These are phyloP conservation scores for Lepeophtheirus nordmannii DNA, from an alignment of 2,888 invertebrate genomes.

Conservation along the genomic window DNA sequence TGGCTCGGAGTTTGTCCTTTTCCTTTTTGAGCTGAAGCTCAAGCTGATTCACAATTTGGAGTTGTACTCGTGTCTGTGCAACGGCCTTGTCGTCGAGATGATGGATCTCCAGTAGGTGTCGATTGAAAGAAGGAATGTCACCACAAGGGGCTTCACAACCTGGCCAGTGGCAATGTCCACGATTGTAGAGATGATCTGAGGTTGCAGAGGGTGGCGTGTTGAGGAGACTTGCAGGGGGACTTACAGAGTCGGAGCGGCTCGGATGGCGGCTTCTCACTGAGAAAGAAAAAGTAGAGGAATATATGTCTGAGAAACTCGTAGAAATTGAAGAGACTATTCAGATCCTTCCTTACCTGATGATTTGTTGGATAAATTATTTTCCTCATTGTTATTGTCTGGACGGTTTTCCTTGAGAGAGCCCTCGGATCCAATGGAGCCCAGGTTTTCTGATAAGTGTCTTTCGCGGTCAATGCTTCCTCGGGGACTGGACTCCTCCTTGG, in stretches of 20 bases:
- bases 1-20: constrained; percentile 60
- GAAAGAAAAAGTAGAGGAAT: neutral
- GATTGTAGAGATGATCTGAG: constrained; percentile 57
- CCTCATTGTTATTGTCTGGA: constrained; percentile 14
- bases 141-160: constrained; percentile 88
- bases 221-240: neutral
- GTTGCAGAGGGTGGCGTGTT: neutral
- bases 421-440: constrained; percentile 12
- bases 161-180: constrained; percentile 95
- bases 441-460: constrained; percentile 6
- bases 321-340: too few species aligned
- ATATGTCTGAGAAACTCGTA: too few species aligned
- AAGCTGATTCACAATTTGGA: constrained; percentile 86
- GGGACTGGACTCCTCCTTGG: neutral
- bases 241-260: neutral
- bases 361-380: neutral
- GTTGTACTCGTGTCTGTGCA: constrained; percentile 88
- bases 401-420: constrained; percentile 19
- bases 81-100: constrained; percentile 84
- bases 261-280: neutral
- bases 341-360: too few species aligned
- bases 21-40: constrained; percentile 83
- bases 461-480: constrained; percentile 1
- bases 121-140: constrained; percentile 63
- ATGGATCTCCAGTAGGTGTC: constrained; percentile 26